Evolutionary conservation across 2,888 invertebrate species (phyloP).

Genomic region (Agonopterix heracliana): DNA sequence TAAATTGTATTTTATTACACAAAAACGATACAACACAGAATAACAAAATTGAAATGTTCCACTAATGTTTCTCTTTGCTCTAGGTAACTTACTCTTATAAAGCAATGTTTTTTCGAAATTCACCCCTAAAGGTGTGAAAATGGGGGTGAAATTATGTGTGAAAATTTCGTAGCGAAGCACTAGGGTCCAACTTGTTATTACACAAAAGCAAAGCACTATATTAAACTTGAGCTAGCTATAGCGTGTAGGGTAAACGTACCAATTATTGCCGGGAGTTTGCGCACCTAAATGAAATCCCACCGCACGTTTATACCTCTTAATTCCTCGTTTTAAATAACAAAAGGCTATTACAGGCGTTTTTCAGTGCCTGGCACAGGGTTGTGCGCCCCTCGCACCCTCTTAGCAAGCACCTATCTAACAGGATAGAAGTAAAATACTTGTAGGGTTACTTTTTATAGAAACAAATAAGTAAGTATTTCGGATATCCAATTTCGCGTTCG

Average conservation of each 20-base stretch:
- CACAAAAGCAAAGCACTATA: neutral
- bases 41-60: no score
- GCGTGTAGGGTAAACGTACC: slow-evolving; percentile 33
- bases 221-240: slow-evolving; percentile 3
- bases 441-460: slow-evolving; percentile 12
- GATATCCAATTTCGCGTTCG: slow-evolving; percentile 1
- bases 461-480: slow-evolving; percentile 8
- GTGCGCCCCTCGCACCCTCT: slow-evolving; percentile 44
- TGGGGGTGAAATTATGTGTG: no score
- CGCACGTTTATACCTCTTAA: slow-evolving; percentile 41
- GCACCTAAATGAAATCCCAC: slow-evolving; percentile 35
- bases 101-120: no score
- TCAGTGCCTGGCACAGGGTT: slow-evolving; percentile 48
- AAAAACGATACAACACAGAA: no score
- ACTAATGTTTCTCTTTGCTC: no score
- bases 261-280: slow-evolving; percentile 28
- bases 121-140: no score
- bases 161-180: no score
- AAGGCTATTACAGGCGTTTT: slow-evolving; percentile 53
- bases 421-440: slow-evolving; percentile 14
- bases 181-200: no score
- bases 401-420: slow-evolving; percentile 38
- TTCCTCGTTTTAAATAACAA: slow-evolving; percentile 59
- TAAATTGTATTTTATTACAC: no score
- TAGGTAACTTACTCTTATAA: no score